Base-by-base conservation (phyloP, 2,888 invertebrate species). In the Dioctria rufipes region DNA sequence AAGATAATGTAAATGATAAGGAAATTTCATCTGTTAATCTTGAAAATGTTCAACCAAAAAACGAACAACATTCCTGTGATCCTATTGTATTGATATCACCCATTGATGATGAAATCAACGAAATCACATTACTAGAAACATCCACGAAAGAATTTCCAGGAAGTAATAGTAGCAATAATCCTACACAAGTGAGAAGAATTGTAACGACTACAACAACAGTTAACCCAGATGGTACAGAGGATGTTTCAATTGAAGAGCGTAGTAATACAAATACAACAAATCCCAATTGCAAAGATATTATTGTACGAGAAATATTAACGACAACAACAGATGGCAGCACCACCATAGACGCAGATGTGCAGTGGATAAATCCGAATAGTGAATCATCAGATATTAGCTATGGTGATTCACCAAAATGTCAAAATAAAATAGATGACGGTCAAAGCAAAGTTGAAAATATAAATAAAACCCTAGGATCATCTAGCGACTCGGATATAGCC, bases 401-500 rank as follows among this genome's bases (percentile, higher is more conserved):
- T 37, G 80, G 80, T 40, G 82, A 83, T 58, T 83, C 84, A 39
- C 83, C 84, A 51, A 77, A 82, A 25, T 81, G 82, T 49, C 61
- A 73, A 39, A 37, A 43, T 11, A 49, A 8, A 39, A 2, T 4
- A n/a, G 58, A 78, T 5, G 5, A n/a, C 25, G 39, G 43, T 11
- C 8, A 42, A 4, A 77, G 63, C 51, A 82, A 82, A 54, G 83
- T 81, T 46, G 82, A 83, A 79, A 83, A 82, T 80, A 81, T 67
- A 3, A 83, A 78, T 84, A 89, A 91, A 86, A 91, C 91, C 54
- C 87, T 92, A 80, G 92, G 92, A 84, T 92, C 92, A 85, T 92
- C 92, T 82, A 92, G 92, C 86, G 92, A 92, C 79, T 92, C 92
- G 51, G 92, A 93, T 86, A 90, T 92, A 81, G 92, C 92, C 81